A percentile compares a stretch with the other conserved stretches of the same genome.
Conservation (phyloP, 1,140 invertebrate genomes). For the Chionoecetes opilio region DNA sequence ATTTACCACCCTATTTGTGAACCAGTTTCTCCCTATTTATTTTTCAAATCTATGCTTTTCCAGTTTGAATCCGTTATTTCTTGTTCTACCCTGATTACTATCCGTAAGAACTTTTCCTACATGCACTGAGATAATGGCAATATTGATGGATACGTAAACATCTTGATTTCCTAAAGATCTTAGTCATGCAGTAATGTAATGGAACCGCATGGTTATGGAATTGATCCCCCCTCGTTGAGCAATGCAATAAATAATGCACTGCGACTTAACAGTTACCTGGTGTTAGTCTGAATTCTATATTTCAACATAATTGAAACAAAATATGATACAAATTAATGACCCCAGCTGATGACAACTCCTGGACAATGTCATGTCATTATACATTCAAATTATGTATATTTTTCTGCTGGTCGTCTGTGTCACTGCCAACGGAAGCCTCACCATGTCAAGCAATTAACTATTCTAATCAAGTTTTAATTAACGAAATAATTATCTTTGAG, state of each 20-base stretch:
- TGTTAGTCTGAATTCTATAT: neutral
- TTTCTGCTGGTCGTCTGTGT: constrained; percentile 5
- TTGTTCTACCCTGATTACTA: too few species aligned
- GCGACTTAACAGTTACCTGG: neutral
- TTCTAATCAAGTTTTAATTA: constrained; percentile 32
- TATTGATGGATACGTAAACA: too few species aligned
- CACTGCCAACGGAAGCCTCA: neutral
- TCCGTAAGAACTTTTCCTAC: too few species aligned
- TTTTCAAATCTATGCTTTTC: too few species aligned
- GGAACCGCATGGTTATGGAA: too few species aligned
- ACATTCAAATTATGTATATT: neutral
- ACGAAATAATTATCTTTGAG: constrained; percentile 5
- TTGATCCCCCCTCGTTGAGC: too few species aligned
- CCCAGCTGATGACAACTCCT: neutral
- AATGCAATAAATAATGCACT: neutral
- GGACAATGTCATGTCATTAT: neutral
- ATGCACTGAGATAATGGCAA: too few species aligned
- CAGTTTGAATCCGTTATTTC: too few species aligned
- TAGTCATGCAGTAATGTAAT: too few species aligned
- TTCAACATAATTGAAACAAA: neutral
- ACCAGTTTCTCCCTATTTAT: too few species aligned
- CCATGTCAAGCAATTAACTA: neutral
- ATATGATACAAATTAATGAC: constrained; percentile 20
- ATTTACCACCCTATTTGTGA: too few species aligned
- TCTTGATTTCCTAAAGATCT: too few species aligned